phyloP scores from a whole-genome alignment of 2,113 vertebrate species.

The Stomatorhinus ivindoensis region DNA sequence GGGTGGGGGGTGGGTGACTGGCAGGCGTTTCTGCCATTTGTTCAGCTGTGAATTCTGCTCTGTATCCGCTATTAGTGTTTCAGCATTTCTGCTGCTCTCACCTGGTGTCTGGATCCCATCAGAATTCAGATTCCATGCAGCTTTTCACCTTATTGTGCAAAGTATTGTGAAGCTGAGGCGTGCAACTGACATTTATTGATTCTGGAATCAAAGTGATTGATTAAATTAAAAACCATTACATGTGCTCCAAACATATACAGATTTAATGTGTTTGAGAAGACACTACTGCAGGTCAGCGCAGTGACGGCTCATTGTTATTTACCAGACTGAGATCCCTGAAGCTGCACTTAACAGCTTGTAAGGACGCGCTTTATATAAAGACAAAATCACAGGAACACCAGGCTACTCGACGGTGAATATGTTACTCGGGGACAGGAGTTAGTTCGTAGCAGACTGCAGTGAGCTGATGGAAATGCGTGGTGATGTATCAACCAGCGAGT shows the following conservation, averaged over 20 bases:
- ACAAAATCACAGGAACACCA: background rate
- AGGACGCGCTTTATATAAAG: background rate
- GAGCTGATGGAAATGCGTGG: background rate
- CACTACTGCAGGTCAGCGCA: background rate
- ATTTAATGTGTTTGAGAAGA: background rate
- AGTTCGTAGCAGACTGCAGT: background rate
- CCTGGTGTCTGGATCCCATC: background rate
- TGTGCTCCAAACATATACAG: background rate
- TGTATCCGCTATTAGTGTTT: background rate
- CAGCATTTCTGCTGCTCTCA: background rate
- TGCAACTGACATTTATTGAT: background rate
- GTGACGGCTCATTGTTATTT: background rate
- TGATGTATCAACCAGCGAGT: background rate
- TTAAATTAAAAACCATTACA: background rate
- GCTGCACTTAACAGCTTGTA: background rate
- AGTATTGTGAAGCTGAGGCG: background rate
- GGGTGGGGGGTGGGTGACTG: background rate
- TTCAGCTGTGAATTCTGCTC: background rate
- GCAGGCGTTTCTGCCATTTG: background rate
- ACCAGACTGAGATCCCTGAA: background rate
- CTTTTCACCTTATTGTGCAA: background rate
- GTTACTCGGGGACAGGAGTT: background rate
- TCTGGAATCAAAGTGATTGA: background rate
- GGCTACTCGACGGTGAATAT: background rate
- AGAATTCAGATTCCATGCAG: background rate